A percentile compares a stretch with the other conserved stretches of the same genome.
Conservation (phyloP, 2,888 invertebrate genomes). For the Bibio marci region DNA sequence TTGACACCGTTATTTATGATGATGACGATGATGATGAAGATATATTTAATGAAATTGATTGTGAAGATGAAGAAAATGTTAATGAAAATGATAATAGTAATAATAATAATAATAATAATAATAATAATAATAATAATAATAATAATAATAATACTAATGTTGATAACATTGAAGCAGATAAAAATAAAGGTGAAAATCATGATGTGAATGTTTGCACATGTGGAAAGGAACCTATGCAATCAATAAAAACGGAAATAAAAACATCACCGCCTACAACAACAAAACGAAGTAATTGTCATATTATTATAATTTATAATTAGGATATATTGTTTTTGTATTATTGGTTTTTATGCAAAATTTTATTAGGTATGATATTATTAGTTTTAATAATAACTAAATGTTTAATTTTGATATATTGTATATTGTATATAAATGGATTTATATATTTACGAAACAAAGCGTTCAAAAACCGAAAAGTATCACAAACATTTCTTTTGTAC, state of each 20-base stretch:
- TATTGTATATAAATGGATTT: too few relatives aligned
- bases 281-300: background rate
- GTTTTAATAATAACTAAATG: too few relatives aligned
- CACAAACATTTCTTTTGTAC: too few relatives aligned
- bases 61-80: constrained; percentile 4
- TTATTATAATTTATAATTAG: too few relatives aligned
- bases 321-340: too few relatives aligned
- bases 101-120: constrained; percentile 9
- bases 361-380: too few relatives aligned
- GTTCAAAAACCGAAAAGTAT: too few relatives aligned
- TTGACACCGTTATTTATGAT: constrained; percentile 30
- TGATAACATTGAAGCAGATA: background rate
- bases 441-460: too few relatives aligned
- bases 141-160: constrained; percentile 4
- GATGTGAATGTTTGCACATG: constrained; percentile 7
- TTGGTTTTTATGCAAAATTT: too few relatives aligned
- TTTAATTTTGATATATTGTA: too few relatives aligned
- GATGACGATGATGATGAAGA: constrained; percentile 13
- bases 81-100: constrained; percentile 9
- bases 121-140: constrained; percentile 8
- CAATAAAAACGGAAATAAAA: background rate
- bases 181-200: constrained; percentile 8
- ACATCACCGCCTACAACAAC: background rate
- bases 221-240: background rate
- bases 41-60: constrained; percentile 1